These are phyloP conservation scores for Microcebus ravelobensis DNA, from an alignment of 2,113 vertebrate genomes.

Conservation along the genomic window DNA sequence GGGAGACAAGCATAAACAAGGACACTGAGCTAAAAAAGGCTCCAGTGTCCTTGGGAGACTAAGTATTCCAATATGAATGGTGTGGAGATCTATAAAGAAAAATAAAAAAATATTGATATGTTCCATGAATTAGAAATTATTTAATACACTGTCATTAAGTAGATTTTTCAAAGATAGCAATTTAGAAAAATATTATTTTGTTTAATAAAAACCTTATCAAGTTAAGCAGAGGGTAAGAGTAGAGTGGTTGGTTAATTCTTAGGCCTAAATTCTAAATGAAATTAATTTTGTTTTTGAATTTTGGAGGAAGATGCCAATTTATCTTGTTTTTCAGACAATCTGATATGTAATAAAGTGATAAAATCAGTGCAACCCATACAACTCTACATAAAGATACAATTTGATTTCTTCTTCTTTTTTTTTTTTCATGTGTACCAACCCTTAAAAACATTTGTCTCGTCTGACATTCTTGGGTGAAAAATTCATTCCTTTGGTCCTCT, in stretches of 20 bases:
- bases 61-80: neutral
- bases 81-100: neutral
- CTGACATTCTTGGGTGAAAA: slow-evolving; percentile 12
- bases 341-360: neutral
- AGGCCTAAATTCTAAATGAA: neutral
- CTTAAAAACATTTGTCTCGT: slow-evolving; percentile 19
- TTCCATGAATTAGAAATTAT: neutral
- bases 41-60: neutral
- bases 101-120: neutral
- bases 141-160: neutral
- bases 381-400: neutral
- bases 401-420: neutral
- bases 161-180: neutral
- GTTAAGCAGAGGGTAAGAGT: neutral
- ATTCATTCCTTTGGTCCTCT: neutral
- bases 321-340: slow-evolving; percentile 24
- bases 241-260: slow-evolving; percentile 17
- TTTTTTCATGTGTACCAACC: neutral
- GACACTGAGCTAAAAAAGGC: neutral
- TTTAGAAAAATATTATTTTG: slow-evolving; percentile 21
- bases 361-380: neutral
- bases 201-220: neutral
- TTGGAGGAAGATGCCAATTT: neutral
- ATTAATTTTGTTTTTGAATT: neutral
- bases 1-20: neutral